Evolutionary conservation across 2,888 invertebrate genomes (phyloP).

Genomic region (Cistogaster globosa): DNA sequence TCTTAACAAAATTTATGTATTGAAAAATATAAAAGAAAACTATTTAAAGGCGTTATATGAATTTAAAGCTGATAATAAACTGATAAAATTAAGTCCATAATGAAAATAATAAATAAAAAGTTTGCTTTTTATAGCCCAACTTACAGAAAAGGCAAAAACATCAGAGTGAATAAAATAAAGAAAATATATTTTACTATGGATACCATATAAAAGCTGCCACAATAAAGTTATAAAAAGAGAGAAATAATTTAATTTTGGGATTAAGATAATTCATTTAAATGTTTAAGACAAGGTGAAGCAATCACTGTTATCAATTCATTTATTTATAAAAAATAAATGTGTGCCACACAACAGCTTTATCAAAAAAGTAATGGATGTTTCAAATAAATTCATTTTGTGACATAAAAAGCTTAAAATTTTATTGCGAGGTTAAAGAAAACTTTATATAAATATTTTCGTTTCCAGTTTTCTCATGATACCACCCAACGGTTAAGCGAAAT

Average conservation of each 20-base stretch:
- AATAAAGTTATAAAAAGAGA: not conserved
- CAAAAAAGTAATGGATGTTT: no score
- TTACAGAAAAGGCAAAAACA: not conserved
- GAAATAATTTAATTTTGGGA: constrained; percentile 35
- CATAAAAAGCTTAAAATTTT: no score
- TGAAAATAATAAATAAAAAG: constrained; percentile 17
- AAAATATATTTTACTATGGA: not conserved
- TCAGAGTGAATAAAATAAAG: not conserved
- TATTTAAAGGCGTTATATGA: constrained; percentile 42
- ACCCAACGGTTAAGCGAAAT: no score
- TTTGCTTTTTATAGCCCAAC: not conserved
- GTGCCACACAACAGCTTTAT: no score
- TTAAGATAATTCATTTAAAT: constrained; percentile 58
- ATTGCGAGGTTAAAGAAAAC: no score
- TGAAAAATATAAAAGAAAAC: not conserved
- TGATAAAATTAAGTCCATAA: constrained; percentile 31
- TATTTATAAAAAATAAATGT: not conserved
- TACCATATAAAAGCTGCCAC: constrained; percentile 4
- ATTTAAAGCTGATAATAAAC: constrained; percentile 34
- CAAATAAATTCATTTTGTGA: no score
- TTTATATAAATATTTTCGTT: no score
- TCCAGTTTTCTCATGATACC: no score
- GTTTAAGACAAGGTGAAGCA: constrained; percentile 28
- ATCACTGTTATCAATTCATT: not conserved
- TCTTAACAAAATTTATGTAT: not conserved